phyloP scores from a whole-genome alignment of 2,888 invertebrate species.

The Ectemnius lituratus region DNA sequence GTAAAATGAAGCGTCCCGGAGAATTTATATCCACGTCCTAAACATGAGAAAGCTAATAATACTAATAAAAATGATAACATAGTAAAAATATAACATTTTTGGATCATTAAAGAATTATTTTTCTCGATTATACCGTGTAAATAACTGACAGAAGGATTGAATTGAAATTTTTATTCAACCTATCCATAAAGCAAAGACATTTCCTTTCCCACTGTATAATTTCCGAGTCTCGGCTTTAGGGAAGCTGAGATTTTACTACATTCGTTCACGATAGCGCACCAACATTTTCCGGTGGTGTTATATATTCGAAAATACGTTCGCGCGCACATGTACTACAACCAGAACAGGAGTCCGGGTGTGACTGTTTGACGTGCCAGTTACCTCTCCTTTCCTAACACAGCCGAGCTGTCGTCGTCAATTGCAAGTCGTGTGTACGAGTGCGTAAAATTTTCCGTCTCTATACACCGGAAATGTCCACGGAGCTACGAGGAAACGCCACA shows the following conservation, averaged over 20 bases:
- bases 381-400: slow-evolving; percentile 11
- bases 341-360: slow-evolving; percentile 8
- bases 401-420: slow-evolving; percentile 57
- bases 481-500: too few relatives aligned
- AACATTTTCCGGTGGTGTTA: neutral
- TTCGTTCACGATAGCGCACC: neutral
- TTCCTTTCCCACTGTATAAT: neutral
- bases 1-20: too few relatives aligned
- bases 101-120: too few relatives aligned
- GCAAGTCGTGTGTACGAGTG: slow-evolving; percentile 55
- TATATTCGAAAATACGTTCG: slow-evolving; percentile 33
- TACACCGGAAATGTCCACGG: slow-evolving; percentile 18
- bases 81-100: too few relatives aligned
- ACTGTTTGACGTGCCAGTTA: neutral
- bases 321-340: slow-evolving; percentile 22
- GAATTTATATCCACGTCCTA: too few relatives aligned
- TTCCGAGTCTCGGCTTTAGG: neutral
- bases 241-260: neutral
- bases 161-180: too few relatives aligned
- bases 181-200: too few relatives aligned
- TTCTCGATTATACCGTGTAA: too few relatives aligned
- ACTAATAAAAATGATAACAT: too few relatives aligned
- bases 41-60: too few relatives aligned
- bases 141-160: too few relatives aligned
- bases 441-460: slow-evolving; percentile 62